Percentiles rank a stretch among this genome's conserved stretches.
These are phyloP conservation scores for Eulacestoma nigropectus DNA, from an alignment of 2,113 vertebrate genomes.

Conservation along the genomic window DNA sequence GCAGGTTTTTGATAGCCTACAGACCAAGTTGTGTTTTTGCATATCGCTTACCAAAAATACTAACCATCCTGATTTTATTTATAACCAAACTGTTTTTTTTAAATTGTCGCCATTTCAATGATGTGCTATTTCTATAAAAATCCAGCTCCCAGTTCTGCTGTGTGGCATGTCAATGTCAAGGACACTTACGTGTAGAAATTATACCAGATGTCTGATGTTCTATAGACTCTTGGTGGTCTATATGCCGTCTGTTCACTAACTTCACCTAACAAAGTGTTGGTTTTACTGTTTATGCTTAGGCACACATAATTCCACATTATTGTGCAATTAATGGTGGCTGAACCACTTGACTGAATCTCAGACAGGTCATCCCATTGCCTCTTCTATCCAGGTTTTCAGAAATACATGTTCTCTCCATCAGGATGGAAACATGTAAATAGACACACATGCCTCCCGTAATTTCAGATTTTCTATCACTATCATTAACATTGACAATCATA, in stretches of 20 bases:
- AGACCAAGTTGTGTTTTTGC: neutral
- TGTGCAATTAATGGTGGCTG: neutral
- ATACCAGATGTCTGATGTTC: neutral
- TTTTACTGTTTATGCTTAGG: neutral
- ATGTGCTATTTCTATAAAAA: slow-evolving; percentile 40
- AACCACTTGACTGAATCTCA: neutral
- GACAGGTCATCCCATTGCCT: neutral
- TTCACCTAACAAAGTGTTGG: neutral
- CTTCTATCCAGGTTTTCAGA: neutral
- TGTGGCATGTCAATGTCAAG: slow-evolving; percentile 17
- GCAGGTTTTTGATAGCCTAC: neutral
- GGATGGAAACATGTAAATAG: neutral
- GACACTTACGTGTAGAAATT: slow-evolving; percentile 6
- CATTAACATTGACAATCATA: neutral
- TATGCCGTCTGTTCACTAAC: slow-evolving; percentile 9
- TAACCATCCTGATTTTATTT: slow-evolving; percentile 39
- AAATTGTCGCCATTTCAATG: neutral
- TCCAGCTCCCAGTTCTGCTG: neutral
- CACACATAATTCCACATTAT: neutral
- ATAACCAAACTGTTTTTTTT: neutral
- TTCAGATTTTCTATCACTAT: neutral
- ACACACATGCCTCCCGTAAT: neutral
- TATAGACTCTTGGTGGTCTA: neutral
- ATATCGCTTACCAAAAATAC: neutral
- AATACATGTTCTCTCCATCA: rapidly evolving